Base-by-base conservation (phyloP, 2,113 vertebrate species). In the Oplegnathus fasciatus region DNA sequence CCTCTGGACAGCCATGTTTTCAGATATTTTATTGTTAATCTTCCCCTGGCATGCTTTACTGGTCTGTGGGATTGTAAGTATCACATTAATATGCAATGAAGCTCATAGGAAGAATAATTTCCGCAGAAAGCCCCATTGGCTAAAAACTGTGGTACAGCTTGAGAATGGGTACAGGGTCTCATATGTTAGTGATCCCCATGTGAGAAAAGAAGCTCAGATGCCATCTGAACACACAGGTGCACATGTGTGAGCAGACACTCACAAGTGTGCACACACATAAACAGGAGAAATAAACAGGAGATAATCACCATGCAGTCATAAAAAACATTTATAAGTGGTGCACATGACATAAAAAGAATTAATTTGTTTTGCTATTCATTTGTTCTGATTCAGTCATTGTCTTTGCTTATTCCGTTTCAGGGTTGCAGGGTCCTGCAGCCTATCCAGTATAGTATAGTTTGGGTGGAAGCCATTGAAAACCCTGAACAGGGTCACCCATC, bases 141-240 rank as follows among this genome's bases (percentile, higher is more conserved):
- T 67, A 14, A 77, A 60, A 74, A 20, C 58, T 24, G 70, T 0
- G 5, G 50, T 20, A 5, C 61, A 69, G 74, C 32, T 73, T 48
- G 17, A 72, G 7, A 79, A 62, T 52, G 1, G 37, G 17, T 42
- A 57, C 20, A 48, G 26, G 17, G 67, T 68, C 83, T 74, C 70
- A 81, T 78, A 54, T 82, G 80, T 60, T 58, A 30, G 65, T 65
- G 50, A 78, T 68, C n/a, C 83, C 64, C 52, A 28, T 50, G 48
- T 60, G 78, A 76, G 50, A 34, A 58, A 58, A 54, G 8, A 54
- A 62, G 61, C 70, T 62, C 65, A 79, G 57, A 68, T 72, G 68
- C 61, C 52, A 30, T 32, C 28, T 80, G 28, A 66, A 69, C 42
- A 68, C 60, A 26, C 37, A 58, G n/a, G 64, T 66, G 62, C 62